These are phyloP conservation scores for Drosophila nigrodunni DNA, from an alignment of 1,140 invertebrate genomes.

Conservation along the genomic window DNA sequence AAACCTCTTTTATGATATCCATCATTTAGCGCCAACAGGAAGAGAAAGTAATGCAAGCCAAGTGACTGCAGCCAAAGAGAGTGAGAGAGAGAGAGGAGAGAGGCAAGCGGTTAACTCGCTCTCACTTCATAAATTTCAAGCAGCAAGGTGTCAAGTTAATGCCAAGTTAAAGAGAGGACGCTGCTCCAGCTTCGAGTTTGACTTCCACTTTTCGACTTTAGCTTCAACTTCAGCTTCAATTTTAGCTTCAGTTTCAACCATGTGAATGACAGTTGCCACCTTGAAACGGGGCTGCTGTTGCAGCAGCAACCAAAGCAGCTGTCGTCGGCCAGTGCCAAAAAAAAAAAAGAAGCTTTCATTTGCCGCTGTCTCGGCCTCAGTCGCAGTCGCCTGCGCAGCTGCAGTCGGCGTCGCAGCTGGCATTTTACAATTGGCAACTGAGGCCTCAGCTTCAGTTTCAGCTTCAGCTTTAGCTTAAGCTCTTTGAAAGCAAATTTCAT, in stretches of 20 bases:
- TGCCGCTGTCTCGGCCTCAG: conserved; percentile 20
- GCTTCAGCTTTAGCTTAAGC: conserved; percentile 40
- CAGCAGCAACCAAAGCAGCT: conserved; percentile 50
- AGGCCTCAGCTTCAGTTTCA: conserved; percentile 51
- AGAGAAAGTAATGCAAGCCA: conserved; percentile 78
- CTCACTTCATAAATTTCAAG: conserved; percentile 78
- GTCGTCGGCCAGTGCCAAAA: conserved; percentile 59
- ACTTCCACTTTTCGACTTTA: conserved; percentile 35
- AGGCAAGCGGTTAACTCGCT: conserved; percentile 42
- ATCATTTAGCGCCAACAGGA: conserved; percentile 78
- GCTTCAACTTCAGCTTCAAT: conserved; percentile 33
- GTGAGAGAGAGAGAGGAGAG: background rate
- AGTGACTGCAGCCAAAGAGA: conserved; percentile 14
- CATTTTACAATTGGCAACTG: conserved; percentile 40
- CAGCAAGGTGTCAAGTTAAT: conserved; percentile 79
- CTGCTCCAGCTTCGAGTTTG: conserved; percentile 25
- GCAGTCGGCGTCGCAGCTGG: conserved; percentile 15
- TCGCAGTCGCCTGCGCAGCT: conserved; percentile 17
- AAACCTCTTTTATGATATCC: conserved; percentile 51
- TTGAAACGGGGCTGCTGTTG: conserved; percentile 56
- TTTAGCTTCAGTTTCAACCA: conserved; percentile 32
- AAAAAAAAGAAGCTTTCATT: conserved; percentile 65
- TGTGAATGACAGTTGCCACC: conserved; percentile 81
- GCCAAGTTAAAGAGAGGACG: conserved; percentile 63
- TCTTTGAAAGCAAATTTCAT: conserved; percentile 82